Conservation (phyloP, 2,113 vertebrate genomes). For the Vulpes vulpes region DNA sequence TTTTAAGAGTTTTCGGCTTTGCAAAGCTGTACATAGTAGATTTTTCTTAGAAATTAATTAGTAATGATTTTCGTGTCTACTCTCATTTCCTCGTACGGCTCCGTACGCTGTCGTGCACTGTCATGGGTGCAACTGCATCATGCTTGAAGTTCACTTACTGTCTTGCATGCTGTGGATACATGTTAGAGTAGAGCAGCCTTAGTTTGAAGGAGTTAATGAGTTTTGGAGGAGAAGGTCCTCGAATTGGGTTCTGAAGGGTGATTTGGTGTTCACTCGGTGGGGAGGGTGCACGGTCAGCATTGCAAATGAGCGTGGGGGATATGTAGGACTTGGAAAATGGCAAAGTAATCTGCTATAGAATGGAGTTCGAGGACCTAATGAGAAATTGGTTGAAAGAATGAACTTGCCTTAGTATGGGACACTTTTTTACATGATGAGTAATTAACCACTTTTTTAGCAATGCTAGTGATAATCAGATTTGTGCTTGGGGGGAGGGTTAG, state of each 20-base stretch:
- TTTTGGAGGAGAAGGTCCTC: constrained; percentile 29
- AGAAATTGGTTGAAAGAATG: constrained; percentile 28
- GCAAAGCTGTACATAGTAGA: neutral
- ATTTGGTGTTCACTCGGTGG: neutral
- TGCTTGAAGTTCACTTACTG: constrained; percentile 37
- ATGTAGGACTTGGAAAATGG: constrained; percentile 35
- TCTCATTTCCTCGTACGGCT: neutral
- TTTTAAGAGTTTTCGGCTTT: constrained; percentile 40
- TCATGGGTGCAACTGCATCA: neutral
- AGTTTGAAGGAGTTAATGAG: neutral
- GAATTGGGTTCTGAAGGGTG: neutral
- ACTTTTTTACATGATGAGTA: neutral
- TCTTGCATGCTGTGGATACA: neutral
- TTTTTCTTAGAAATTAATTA: constrained; percentile 41
- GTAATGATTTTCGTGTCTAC: constrained; percentile 12
- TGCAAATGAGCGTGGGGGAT: neutral
- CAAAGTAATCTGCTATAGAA: neutral
- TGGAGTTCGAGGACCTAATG: neutral
- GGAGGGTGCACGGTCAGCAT: neutral
- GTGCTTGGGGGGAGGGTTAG: constrained; percentile 16
- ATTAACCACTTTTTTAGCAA: neutral
- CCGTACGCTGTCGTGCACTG: neutral
- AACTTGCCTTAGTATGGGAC: neutral
- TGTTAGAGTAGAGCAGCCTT: neutral
- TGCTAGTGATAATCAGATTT: constrained; percentile 28